Percentiles rank a stretch among this genome's conserved stretches.
Evolutionary conservation across 2,888 invertebrate genomes (phyloP).

Genomic region (Tiliacea citrago): DNA sequence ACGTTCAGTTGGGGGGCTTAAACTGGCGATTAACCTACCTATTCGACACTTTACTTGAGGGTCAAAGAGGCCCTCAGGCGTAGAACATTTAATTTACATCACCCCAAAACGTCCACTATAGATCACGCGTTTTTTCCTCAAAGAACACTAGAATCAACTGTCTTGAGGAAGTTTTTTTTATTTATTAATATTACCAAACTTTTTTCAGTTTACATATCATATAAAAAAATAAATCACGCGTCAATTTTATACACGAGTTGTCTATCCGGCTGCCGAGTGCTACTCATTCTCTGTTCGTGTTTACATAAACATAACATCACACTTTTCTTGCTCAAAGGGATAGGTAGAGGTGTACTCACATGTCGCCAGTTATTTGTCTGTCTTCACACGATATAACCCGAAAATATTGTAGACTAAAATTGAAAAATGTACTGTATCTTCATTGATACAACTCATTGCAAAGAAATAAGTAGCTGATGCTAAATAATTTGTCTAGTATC

Average conservation of each 20-base stretch:
- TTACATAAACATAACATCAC: not conserved
- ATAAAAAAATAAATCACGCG: constrained; percentile 13
- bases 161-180: constrained; percentile 10
- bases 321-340: not conserved
- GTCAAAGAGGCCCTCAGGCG: too few relatives aligned
- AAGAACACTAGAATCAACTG: constrained; percentile 12
- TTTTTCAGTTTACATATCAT: constrained; percentile 5
- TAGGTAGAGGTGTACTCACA: not conserved
- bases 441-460: constrained; percentile 16
- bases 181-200: not conserved
- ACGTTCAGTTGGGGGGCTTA: too few relatives aligned
- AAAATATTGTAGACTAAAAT: constrained; percentile 30
- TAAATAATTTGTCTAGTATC: constrained; percentile 7
- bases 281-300: not conserved
- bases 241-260: not conserved
- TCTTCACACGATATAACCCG: constrained; percentile 20
- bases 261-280: not conserved
- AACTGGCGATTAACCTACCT: too few relatives aligned
- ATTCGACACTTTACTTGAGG: too few relatives aligned
- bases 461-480: not conserved
- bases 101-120: not conserved
- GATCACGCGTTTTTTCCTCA: not conserved
- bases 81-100: constrained; percentile 17
- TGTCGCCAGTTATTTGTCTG: not conserved
- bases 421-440: constrained; percentile 25